Percentiles rank a stretch among this genome's conserved stretches.
These are phyloP conservation scores for Hephaestus fuliginosus DNA, from an alignment of 2,797 vertebrate genomes.

Conservation along the genomic window DNA sequence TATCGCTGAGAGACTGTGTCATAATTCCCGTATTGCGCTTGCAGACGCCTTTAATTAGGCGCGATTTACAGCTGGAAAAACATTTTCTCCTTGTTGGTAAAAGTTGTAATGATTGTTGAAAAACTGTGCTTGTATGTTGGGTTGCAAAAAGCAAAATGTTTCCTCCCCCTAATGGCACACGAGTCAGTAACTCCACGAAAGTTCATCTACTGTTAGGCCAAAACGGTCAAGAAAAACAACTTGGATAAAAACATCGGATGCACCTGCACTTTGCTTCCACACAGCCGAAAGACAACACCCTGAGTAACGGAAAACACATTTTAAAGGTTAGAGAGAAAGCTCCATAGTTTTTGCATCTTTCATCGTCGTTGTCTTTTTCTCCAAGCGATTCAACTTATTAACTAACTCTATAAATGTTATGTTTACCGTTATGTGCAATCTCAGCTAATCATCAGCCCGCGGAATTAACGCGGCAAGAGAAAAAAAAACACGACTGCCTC, in stretches of 20 bases:
- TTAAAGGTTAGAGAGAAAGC: fast-evolving
- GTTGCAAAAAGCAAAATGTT: neutral
- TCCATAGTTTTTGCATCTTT: neutral
- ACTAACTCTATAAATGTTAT: conserved; percentile 6
- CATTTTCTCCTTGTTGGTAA: neutral
- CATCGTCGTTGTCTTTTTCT: too few species aligned
- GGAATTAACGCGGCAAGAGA: conserved; percentile 20
- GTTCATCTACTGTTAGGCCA: neutral
- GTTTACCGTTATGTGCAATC: neutral
- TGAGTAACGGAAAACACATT: neutral
- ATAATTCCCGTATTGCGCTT: neutral
- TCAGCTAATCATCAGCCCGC: neutral
- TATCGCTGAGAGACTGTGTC: neutral
- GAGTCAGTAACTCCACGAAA: neutral
- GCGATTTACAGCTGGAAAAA: neutral
- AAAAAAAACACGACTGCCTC: neutral
- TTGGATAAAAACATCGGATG: neutral
- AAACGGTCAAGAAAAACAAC: neutral
- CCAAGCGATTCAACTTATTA: neutral
- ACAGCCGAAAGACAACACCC: neutral
- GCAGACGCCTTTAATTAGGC: neutral
- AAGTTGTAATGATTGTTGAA: neutral
- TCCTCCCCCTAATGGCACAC: neutral
- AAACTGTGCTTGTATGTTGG: neutral
- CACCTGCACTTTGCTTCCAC: neutral